phyloP scores from a whole-genome alignment of 2,113 vertebrate species.

The Chamaetylas fuelleborni region DNA sequence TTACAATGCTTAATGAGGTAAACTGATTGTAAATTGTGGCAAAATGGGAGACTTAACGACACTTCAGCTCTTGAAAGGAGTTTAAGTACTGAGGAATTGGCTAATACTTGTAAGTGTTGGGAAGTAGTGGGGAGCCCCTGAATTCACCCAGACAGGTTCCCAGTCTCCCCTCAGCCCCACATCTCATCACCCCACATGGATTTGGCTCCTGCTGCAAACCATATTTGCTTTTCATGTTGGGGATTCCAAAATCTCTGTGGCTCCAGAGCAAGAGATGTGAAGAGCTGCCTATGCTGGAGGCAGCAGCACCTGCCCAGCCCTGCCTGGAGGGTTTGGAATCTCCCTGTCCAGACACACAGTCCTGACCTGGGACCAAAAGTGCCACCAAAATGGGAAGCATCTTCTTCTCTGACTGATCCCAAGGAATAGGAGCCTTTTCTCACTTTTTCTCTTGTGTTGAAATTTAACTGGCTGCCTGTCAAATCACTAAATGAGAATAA shows the following conservation, averaged over 20 bases:
- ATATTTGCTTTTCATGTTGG: not conserved
- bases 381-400: not conserved
- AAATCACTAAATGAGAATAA: slow-evolving; percentile 5
- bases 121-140: fast-evolving
- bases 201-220: not conserved
- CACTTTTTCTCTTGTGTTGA: not conserved
- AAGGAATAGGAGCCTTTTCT: not conserved
- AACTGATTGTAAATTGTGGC: slow-evolving; percentile 64
- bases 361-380: not conserved
- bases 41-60: slow-evolving; percentile 59
- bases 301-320: not conserved
- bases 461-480: slow-evolving; percentile 5
- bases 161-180: fast-evolving
- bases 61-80: slow-evolving; percentile 46
- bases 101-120: not conserved
- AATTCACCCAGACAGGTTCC: not conserved
- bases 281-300: fast-evolving
- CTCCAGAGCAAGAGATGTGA: not conserved
- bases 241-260: not conserved
- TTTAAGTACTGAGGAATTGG: not conserved
- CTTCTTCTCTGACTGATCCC: not conserved
- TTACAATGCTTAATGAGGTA: slow-evolving; percentile 54
- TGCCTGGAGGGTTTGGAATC: not conserved
- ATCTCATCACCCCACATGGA: fast-evolving
- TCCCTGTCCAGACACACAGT: fast-evolving